Base-by-base conservation (phyloP, 2,888 invertebrate genomes). In the Chaitophorus viminalis region DNA sequence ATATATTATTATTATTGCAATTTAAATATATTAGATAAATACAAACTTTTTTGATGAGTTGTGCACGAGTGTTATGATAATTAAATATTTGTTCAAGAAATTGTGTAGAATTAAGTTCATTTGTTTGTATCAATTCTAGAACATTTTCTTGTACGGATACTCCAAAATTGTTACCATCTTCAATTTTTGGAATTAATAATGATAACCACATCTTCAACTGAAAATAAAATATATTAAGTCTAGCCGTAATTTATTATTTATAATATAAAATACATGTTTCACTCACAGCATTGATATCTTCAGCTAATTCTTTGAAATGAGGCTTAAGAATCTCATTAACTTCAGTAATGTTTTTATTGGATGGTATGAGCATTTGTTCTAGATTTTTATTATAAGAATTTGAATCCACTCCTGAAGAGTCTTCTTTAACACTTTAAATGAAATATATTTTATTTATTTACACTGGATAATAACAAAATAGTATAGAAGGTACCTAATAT, bases 141-240 rank as follows among this genome's bases (percentile, higher is more conserved):
- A 98, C 98, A 91, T 99, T 99, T 92, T 99, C 99, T 93, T 99
- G 99, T 91, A 99, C 97, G 89, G 98, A 98, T 3, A 99, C 99
- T 75, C 99, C 99, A 92, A 99, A 99, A 92, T 99, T 99, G 92
- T 99, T 99, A 86, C 99, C 99, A 91, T 99, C 99, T 93, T 99
- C 99, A 90, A 99, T 99, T 93, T 98, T 98, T 4, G 99, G 99
- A 92, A 99, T 99, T 94, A 99, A 95, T 91, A 98, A 98, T 17
- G 98, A 97, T 90, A 99, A 97, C 99, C 99, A 99, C 98, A 99
- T 98, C 93, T 98, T 98, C 90, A 98, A 92, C 94, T 97, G 92
- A 79, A 93, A 93, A 90, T 85, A 46, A 83, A 70, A 70, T 54
- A 18, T 25, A 60, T 31, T 79, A 17, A 60, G 11, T 25, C 46